Evolutionary conservation across 2,888 invertebrate genomes (phyloP).

Genomic region (Cheilosia soror): DNA sequence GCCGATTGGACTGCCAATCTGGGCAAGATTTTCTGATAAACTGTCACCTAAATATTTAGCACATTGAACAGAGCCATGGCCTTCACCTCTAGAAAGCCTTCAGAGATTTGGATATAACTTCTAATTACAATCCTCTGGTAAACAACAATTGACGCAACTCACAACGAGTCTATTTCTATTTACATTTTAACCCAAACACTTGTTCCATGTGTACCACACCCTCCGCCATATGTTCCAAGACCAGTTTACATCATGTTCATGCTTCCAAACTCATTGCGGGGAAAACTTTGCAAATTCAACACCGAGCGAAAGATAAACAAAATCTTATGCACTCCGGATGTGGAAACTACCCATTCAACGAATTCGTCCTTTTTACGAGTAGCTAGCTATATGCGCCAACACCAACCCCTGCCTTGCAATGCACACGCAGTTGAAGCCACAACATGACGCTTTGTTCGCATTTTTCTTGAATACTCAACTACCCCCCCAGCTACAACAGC

Average conservation of each 20-base stretch:
- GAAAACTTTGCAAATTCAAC: constrained; percentile 49
- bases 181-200: constrained; percentile 15
- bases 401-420: neutral
- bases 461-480: constrained; percentile 61
- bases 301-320: constrained; percentile 60
- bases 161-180: constrained; percentile 9
- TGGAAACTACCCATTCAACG: constrained; percentile 37
- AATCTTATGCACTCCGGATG: constrained; percentile 61
- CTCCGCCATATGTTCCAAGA: constrained; percentile 38
- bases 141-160: neutral
- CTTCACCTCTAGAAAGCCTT: no score
- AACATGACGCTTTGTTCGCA: constrained; percentile 62
- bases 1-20: no score
- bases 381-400: neutral
- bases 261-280: constrained; percentile 9
- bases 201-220: neutral
- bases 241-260: constrained; percentile 51
- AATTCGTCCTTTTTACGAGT: constrained; percentile 24
- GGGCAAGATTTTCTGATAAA: no score
- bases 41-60: no score
- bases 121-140: no score
- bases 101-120: no score
- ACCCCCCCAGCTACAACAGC: constrained; percentile 35
- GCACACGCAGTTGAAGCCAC: constrained; percentile 61
- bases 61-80: no score